Conservation (phyloP, 1,140 invertebrate genomes). For the Papilio dardanus region DNA sequence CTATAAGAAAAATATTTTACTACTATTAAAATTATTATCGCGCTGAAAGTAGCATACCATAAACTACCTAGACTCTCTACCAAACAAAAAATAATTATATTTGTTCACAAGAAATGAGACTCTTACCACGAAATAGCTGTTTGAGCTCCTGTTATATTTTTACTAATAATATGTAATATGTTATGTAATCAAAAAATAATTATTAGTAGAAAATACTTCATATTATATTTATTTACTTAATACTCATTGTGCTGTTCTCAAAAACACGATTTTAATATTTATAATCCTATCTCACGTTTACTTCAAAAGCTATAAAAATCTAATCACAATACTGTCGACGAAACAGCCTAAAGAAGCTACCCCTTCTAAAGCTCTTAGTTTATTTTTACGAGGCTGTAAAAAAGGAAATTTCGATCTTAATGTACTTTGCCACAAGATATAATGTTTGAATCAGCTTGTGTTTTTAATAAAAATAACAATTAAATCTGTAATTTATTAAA, state of each 20-base stretch:
- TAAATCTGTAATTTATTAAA: background rate
- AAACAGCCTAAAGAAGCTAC: background rate
- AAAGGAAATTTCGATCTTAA: constrained; percentile 6
- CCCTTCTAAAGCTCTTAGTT: constrained; percentile 1
- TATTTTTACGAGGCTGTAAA: constrained; percentile 13
- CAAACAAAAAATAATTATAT: background rate
- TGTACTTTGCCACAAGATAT: background rate
- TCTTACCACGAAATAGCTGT: too few relatives aligned
- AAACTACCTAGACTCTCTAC: background rate
- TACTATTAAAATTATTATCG: background rate
- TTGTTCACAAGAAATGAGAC: too few relatives aligned
- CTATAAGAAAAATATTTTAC: constrained; percentile 6
- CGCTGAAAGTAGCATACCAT: background rate
- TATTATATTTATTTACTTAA: too few relatives aligned
- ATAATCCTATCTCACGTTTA: background rate
- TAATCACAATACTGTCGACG: constrained; percentile 11
- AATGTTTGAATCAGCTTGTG: background rate
- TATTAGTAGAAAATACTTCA: too few relatives aligned
- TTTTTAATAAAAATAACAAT: background rate
- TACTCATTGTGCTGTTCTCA: too few relatives aligned
- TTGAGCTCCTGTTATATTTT: too few relatives aligned
- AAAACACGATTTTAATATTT: background rate
- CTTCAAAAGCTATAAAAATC: background rate
- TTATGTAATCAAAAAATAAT: too few relatives aligned
- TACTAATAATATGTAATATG: too few relatives aligned